phyloP scores from a whole-genome alignment of 1,140 invertebrate species.

The Leptinotarsa undecemlineata region DNA sequence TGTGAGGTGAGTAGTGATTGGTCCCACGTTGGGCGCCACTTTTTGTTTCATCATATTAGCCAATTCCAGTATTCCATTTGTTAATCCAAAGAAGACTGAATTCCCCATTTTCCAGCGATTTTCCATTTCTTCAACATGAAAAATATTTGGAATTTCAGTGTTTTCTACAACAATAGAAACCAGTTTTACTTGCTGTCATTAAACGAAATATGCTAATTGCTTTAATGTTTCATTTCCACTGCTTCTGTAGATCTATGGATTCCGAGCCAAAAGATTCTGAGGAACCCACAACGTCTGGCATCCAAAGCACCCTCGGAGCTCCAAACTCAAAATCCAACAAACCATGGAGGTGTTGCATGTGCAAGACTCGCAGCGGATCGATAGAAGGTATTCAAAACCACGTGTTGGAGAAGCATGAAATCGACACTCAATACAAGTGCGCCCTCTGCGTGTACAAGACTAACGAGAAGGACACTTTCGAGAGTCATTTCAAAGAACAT shows the following conservation, averaged over 20 bases:
- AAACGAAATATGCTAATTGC: too few species aligned
- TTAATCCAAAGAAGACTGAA: too few species aligned
- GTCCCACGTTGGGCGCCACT: too few species aligned
- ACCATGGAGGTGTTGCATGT: constrained; percentile 73
- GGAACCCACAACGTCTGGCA: constrained; percentile 36
- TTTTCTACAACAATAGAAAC: too few species aligned
- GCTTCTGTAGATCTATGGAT: constrained; percentile 57
- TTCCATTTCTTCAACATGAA: too few species aligned
- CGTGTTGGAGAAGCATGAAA: constrained; percentile 61
- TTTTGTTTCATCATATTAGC: too few species aligned
- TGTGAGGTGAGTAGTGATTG: constrained; percentile 25
- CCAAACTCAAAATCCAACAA: constrained; percentile 57
- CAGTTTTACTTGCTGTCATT: too few species aligned
- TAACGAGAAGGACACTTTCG: constrained; percentile 60
- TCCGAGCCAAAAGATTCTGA: constrained; percentile 47
- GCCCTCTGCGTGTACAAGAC: constrained; percentile 64
- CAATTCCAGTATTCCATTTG: too few species aligned
- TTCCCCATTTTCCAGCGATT: too few species aligned
- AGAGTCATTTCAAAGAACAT: constrained; percentile 61
- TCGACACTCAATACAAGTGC: constrained; percentile 71
- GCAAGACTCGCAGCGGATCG: constrained; percentile 63
- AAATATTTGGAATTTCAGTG: too few species aligned
- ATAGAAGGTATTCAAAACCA: constrained; percentile 65
- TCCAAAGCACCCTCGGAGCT: constrained; percentile 45
- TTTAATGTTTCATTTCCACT: too few species aligned